A percentile compares a stretch with the other conserved stretches of the same genome.
phyloP scores from a whole-genome alignment of 2,113 vertebrate genomes.

The Pollachius pollachius region DNA sequence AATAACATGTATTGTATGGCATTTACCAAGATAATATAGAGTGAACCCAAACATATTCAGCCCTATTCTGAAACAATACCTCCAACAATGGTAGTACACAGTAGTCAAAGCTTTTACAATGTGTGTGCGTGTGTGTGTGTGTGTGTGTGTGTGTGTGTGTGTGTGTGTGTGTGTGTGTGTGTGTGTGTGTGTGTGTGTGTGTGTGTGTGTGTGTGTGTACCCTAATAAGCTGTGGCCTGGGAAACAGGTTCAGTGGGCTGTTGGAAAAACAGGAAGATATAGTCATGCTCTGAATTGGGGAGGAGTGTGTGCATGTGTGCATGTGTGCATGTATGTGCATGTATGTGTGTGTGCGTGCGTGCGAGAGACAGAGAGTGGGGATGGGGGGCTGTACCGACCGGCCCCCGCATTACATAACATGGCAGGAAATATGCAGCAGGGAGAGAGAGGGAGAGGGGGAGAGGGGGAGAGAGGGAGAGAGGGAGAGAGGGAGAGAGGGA shows the following conservation, averaged over 20 bases:
- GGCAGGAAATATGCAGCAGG: constrained; percentile 63
- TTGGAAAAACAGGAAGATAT: constrained; percentile 67
- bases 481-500: constrained; percentile 2
- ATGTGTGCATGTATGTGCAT: constrained; percentile 27
- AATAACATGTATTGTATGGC: background rate
- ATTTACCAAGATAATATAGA: background rate
- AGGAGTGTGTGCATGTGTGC: constrained; percentile 35
- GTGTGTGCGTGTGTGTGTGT: constrained; percentile 10
- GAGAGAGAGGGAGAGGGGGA: constrained; percentile 3
- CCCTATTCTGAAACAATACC: background rate
- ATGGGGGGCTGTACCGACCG: constrained; percentile 23
- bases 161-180: background rate
- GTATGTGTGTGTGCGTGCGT: constrained; percentile 22
- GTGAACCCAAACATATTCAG: background rate
- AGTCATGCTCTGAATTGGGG: constrained; percentile 47
- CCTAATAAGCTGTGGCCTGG: constrained; percentile 42
- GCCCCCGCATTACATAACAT: constrained; percentile 68
- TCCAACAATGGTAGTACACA: background rate
- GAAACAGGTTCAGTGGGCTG: constrained; percentile 62
- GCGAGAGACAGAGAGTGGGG: constrained; percentile 13
- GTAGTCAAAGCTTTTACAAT: constrained; percentile 23
- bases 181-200: constrained; percentile 8
- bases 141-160: constrained; percentile 14
- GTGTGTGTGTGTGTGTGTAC: constrained; percentile 16
- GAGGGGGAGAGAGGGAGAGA: constrained; percentile 17